Conservation (phyloP, 1,140 invertebrate species). For the Drosophila murphyi region DNA sequence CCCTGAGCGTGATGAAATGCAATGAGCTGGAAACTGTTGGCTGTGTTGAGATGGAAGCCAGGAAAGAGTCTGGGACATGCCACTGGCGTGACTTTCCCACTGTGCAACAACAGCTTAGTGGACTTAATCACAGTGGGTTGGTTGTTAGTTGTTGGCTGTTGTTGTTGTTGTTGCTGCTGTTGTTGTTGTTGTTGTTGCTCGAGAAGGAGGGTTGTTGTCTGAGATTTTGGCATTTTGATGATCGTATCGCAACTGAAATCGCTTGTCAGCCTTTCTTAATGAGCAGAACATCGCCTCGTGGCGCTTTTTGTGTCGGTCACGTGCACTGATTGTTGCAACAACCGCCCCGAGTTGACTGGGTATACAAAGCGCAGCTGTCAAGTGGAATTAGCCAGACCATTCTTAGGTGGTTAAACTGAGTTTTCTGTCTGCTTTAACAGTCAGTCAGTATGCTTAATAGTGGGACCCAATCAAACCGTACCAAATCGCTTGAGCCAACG, state of each 20-base stretch:
- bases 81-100: conserved; percentile 57
- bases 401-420: conserved; percentile 37
- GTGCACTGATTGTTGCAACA: conserved; percentile 56
- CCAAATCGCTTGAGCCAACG: conserved; percentile 59
- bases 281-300: conserved; percentile 75
- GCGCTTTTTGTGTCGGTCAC: conserved; percentile 64
- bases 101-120: conserved; percentile 57
- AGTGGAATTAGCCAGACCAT: conserved; percentile 45
- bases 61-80: conserved; percentile 28
- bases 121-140: conserved; percentile 31
- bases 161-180: background rate
- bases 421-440: background rate
- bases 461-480: conserved; percentile 57
- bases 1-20: conserved; percentile 43
- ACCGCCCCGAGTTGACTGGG: background rate
- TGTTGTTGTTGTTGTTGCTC: conserved; percentile 12
- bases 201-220: conserved; percentile 7
- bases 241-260: conserved; percentile 65
- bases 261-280: conserved; percentile 72
- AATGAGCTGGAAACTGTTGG: conserved; percentile 55
- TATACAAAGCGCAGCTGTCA: conserved; percentile 53
- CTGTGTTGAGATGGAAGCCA: conserved; percentile 3
- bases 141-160: background rate
- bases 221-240: conserved; percentile 43
- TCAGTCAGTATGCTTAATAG: background rate